Evolutionary conservation across 2,113 vertebrate genomes (phyloP), one percentile per base, ranked within the genome.

Genomic region (Hippocampus zosterae): DNA sequence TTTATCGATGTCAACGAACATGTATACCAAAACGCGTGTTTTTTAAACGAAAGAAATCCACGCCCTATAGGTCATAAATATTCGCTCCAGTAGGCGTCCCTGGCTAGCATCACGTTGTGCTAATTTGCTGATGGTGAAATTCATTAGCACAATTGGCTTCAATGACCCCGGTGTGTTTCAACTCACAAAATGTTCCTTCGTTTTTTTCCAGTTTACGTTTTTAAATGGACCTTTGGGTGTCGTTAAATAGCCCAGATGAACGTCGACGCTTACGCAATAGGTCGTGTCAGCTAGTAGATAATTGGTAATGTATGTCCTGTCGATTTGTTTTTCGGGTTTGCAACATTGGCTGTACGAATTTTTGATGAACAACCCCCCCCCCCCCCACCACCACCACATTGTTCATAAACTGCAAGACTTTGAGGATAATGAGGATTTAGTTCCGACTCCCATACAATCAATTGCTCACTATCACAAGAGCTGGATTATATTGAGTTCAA

Each of bases 21-120:
- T 12, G 8, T 3, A 33, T 3, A 15, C 27, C 27, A 18, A 15
- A 60, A 29, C 10, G 3, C 40, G 7, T 44, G 33, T 6, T 12
- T 40, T 46, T 65, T 18, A 18, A 27, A 65, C 27, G n/a, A 1
- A 5, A 11, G 50, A 33, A 72, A 37, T 0, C 0, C 5, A 4
- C 12, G 8, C 21, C 61, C 40, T 12, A 13, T 10, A 13, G 21
- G 12, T 42, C 21, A 23, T 44, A 23, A 44, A n/a, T 44, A 23
- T 19, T 27, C 62, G 57, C 53, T 21, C 3, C 6, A 2, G n/a
- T 16, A 15, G 42, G 8, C 62, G 59, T 29, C 41, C 46, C 1
- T 25, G 46, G 79, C 68, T 78, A 83, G 33, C 74, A 33, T 63
- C 19, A 57, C 11, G 61, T 67, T 70, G 21, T 3, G 66, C 70